phyloP scores from a whole-genome alignment of 2,888 invertebrate species.

The Linyphia triangularis region DNA sequence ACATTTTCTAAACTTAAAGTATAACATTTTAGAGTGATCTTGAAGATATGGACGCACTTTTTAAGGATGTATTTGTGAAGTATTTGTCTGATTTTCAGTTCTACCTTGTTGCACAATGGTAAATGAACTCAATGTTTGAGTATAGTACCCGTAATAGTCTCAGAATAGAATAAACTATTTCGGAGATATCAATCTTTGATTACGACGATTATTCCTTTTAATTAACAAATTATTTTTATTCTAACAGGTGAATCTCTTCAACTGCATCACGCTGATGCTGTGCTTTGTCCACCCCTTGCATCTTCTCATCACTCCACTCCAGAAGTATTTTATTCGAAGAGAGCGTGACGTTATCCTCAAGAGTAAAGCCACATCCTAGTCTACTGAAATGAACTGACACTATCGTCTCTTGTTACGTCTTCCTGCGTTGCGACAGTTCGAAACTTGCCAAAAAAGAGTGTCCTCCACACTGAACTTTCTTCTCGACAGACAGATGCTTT shows the following conservation, averaged over 20 bases:
- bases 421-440: neutral
- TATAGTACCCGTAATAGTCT: too few species aligned
- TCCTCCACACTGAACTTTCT: neutral
- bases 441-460: neutral
- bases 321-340: slow-evolving; percentile 64
- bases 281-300: slow-evolving; percentile 76
- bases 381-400: neutral
- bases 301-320: slow-evolving; percentile 75
- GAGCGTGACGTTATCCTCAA: slow-evolving; percentile 65
- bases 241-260: slow-evolving; percentile 76
- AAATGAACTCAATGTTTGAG: too few species aligned
- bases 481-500: neutral
- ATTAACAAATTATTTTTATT: too few species aligned
- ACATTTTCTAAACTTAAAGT: too few species aligned
- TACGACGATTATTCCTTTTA: too few species aligned
- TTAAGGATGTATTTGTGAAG: too few species aligned
- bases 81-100: too few species aligned
- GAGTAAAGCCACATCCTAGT: slow-evolving; percentile 59
- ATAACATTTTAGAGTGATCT: too few species aligned
- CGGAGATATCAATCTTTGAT: too few species aligned
- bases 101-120: too few species aligned
- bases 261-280: slow-evolving; percentile 68
- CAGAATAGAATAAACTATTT: neutral
- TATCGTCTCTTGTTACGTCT: neutral
- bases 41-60: too few species aligned